Percentiles rank a stretch among this genome's conserved stretches.
phyloP scores from a whole-genome alignment of 2,888 invertebrate species.

The Halictus ligatus region DNA sequence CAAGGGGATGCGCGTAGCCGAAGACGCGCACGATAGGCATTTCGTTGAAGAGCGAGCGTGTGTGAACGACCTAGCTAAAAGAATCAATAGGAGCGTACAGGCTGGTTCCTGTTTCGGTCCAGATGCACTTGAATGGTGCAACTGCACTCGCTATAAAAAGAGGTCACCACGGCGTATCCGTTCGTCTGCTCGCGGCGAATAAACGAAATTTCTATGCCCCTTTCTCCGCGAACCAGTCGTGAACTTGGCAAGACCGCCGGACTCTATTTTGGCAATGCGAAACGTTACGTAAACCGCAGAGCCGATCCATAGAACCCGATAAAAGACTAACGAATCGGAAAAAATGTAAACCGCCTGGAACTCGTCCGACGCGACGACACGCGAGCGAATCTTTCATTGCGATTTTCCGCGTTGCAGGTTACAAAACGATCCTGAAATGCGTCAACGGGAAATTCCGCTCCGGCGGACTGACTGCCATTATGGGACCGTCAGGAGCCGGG shows the following conservation, averaged over 20 bases:
- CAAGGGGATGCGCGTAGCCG: not conserved
- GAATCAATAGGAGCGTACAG: constrained; percentile 79
- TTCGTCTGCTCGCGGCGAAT: constrained; percentile 2
- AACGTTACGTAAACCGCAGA: constrained; percentile 24
- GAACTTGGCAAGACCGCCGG: constrained; percentile 45
- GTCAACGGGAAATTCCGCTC: constrained; percentile 95
- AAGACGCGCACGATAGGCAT: constrained; percentile 31
- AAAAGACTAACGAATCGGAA: not conserved
- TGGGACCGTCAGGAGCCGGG: constrained; percentile 96
- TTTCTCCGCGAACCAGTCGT: constrained; percentile 9
- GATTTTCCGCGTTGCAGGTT: constrained; percentile 83
- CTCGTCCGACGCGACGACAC: not conserved
- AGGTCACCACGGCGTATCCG: constrained; percentile 57
- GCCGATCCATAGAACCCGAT: not conserved
- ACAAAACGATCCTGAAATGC: constrained; percentile 94
- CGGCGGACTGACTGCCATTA: constrained; percentile 97
- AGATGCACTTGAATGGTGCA: constrained; percentile 68
- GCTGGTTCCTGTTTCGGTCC: constrained; percentile 69
- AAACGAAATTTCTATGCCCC: constrained; percentile 28
- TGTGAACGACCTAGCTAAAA: constrained; percentile 78
- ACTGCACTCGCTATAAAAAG: constrained; percentile 61
- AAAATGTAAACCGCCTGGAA: not conserved
- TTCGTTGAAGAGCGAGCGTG: constrained; percentile 60
- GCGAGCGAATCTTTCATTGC: not conserved
- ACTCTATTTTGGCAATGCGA: constrained; percentile 46